phyloP scores from a whole-genome alignment of 2,797 vertebrate genomes.

The Pelochelys cantorii region DNA sequence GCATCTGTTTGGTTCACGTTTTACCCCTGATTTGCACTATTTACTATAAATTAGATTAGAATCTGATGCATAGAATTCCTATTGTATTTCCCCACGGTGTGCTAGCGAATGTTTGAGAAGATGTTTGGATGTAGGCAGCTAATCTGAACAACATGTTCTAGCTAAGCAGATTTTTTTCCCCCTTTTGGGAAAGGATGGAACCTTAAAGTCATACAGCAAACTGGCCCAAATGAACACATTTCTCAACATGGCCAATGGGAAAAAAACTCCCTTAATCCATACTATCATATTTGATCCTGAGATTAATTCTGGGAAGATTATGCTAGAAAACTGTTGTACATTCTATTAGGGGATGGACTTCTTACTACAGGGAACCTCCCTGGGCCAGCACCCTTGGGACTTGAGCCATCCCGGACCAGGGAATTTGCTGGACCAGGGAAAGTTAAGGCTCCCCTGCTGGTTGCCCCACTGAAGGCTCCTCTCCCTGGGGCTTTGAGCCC shows the following conservation, averaged over 20 bases:
- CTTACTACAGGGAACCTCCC: background rate
- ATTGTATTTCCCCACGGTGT: background rate
- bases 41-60: background rate
- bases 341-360: background rate
- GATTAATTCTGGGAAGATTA: background rate
- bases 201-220: background rate
- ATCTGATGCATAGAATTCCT: background rate
- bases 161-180: background rate
- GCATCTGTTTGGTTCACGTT: slow-evolving; percentile 7
- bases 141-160: background rate
- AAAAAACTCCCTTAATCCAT: background rate
- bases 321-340: background rate
- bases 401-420: no score
- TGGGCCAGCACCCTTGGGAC: no score
- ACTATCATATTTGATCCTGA: background rate
- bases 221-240: background rate
- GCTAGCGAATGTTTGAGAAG: background rate
- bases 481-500: no score
- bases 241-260: background rate
- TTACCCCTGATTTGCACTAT: background rate
- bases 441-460: no score
- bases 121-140: background rate
- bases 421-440: no score
- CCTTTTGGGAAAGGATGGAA: background rate
- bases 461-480: no score